Conservation (phyloP, 2,888 invertebrate species). For the Eucera pruinosa region DNA sequence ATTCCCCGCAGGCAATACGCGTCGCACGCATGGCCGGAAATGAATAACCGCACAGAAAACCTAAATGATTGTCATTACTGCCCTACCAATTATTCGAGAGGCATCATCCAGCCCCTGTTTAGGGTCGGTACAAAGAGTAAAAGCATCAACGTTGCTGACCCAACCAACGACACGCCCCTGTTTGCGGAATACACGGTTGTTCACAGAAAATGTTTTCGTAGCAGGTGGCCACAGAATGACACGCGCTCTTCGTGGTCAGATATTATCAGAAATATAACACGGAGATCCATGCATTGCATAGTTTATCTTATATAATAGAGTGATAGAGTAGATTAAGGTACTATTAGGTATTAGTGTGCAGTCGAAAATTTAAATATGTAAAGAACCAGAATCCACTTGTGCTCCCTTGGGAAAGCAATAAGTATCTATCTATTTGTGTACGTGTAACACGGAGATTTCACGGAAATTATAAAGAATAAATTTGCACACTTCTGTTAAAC, state of each 20-base stretch:
- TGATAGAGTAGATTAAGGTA: no score
- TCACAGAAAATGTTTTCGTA: slow-evolving; percentile 36
- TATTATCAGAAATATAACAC: slow-evolving; percentile 5
- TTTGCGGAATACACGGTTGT: slow-evolving; percentile 31
- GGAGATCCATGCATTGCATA: no score
- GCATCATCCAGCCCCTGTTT: slow-evolving; percentile 47
- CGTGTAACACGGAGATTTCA: no score
- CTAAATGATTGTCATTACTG: slow-evolving; percentile 63
- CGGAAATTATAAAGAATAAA: neutral
- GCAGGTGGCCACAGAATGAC: slow-evolving; percentile 35
- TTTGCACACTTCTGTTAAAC: no score
- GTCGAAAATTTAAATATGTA: no score
- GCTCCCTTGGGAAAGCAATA: no score
- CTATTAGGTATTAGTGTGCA: no score
- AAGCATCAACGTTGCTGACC: slow-evolving; percentile 58
- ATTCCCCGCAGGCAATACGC: slow-evolving; percentile 34
- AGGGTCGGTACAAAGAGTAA: slow-evolving; percentile 41
- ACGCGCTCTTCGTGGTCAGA: neutral
- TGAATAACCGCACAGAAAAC: slow-evolving; percentile 49
- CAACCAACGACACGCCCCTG: slow-evolving; percentile 54
- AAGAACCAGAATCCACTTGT: no score
- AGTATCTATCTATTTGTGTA: no score
- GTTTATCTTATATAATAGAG: no score
- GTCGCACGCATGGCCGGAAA: slow-evolving; percentile 51
- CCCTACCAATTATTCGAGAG: slow-evolving; percentile 58